Evolutionary conservation across 2,797 vertebrate species (phyloP), one percentile per base, ranked within the genome.

Genomic region (Triplophysa bombifrons): DNA sequence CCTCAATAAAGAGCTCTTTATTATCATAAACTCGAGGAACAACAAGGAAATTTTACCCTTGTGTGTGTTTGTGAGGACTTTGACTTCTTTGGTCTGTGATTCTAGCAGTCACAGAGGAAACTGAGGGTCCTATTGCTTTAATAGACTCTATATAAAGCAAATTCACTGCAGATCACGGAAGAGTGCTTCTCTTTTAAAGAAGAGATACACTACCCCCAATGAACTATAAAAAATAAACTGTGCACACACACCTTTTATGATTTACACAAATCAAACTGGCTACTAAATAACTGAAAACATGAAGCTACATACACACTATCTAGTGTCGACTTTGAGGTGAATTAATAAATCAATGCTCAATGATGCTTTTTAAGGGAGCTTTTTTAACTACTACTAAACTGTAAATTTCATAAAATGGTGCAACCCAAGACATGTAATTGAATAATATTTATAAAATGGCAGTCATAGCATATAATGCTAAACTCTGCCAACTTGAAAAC

Each of bases 241-340:
- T 20, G 12, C 85, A 82, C 88, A 88, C 85, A 76, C 82, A 78
- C 80, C 8, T 48, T 78, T 50, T 83, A 83, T 84, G 86, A 22
- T 80, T 79, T 53, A 77, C 74, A 77, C 78, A 83, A 87, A 87
- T 91, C 87, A 88, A 88, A 50, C 13, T 41, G 65, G 38, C 82
- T 77, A 83, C 84, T 82, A 81, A 81, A 83, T 83, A 25, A 81
- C 66, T 69, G 17, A n/a, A 58, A 78, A 72, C 69, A 76, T 34
- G 50, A 48, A 73, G 56, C 69, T 68, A 20, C 56, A 55, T 22
- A 58, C 73, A 72, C 51, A 55, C 72, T 25, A 25, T 56, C 41
- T 58, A 30, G n/a, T 12, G 76, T 61, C 50, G 38, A 70, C 61
- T 76, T 44, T 44, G 46, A 16, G 2, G 11, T 20, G 61, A 38